A percentile compares a stretch with the other conserved stretches of the same genome.
Conservation (phyloP, 2,888 invertebrate genomes). For the Dorcus hopei region DNA sequence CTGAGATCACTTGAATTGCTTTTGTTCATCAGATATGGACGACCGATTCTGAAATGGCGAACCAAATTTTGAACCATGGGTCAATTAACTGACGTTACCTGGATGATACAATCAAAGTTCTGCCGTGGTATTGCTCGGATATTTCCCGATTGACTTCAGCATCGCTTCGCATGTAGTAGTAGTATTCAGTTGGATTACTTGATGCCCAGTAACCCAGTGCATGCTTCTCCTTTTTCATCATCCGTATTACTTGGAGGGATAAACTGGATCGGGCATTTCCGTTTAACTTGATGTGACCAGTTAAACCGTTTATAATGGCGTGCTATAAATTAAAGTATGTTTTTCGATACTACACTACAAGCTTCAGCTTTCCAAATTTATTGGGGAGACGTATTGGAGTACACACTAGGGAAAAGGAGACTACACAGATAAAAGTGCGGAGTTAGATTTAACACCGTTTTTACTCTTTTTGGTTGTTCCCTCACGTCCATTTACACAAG, state of each 20-base stretch:
- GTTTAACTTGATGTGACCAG: conserved; percentile 65
- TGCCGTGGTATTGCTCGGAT: conserved; percentile 26
- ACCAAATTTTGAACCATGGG: background rate
- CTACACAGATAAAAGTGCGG: too few relatives aligned
- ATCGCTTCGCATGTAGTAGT: conserved; percentile 34
- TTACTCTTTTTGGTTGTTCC: too few relatives aligned
- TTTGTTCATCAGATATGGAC: conserved; percentile 64
- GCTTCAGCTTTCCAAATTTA: too few relatives aligned
- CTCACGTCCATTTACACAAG: too few relatives aligned
- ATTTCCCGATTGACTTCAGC: conserved; percentile 39
- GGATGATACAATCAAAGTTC: conserved; percentile 52
- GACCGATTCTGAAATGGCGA: conserved; percentile 56
- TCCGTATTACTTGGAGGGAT: conserved; percentile 62
- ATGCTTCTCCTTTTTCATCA: conserved; percentile 58
- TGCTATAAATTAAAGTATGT: conserved; percentile 25
- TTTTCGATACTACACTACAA: background rate
- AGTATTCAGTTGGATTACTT: conserved; percentile 31
- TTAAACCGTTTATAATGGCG: conserved; percentile 51
- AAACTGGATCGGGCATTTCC: conserved; percentile 63
- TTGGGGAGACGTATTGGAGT: background rate
- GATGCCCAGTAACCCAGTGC: conserved; percentile 53
- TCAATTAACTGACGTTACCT: conserved; percentile 28
- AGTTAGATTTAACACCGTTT: too few relatives aligned
- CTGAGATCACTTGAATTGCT: conserved; percentile 55
- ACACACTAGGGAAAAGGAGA: too few relatives aligned